A percentile compares a stretch with the other conserved stretches of the same genome.
Evolutionary conservation across 2,888 invertebrate genomes (phyloP).

Genomic region (Diachrysia chrysitis): DNA sequence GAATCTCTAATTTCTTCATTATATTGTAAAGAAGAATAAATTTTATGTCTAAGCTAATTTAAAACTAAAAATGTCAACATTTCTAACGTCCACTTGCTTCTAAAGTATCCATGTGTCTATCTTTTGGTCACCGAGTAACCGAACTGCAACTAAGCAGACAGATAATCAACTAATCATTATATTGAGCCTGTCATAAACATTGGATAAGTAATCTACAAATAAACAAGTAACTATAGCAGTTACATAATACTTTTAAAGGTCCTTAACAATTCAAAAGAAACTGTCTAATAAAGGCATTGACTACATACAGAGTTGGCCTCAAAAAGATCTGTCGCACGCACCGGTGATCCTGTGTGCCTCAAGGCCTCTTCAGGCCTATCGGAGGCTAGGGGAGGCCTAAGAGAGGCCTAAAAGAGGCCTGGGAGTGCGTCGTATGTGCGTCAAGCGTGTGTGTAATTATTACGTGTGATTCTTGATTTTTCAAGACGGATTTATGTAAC

Average conservation of each 20-base stretch:
- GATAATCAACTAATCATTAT: neutral
- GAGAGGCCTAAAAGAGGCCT: slow-evolving; percentile 15
- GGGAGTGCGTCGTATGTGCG: slow-evolving; percentile 23
- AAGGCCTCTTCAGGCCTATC: slow-evolving; percentile 33
- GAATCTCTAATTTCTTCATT: too few species aligned
- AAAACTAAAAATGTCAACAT: too few species aligned
- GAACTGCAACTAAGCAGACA: too few species aligned
- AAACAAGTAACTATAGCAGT: neutral
- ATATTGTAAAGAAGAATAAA: too few species aligned
- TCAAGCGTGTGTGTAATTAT: slow-evolving; percentile 13
- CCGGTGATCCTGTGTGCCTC: slow-evolving; percentile 41
- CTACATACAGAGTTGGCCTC: slow-evolving; percentile 42
- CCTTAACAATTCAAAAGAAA: slow-evolving; percentile 42
- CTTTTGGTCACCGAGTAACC: too few species aligned
- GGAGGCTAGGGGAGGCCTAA: slow-evolving; percentile 33
- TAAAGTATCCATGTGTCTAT: too few species aligned
- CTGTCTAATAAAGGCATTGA: slow-evolving; percentile 41
- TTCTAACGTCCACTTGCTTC: too few species aligned
- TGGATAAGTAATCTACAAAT: too few species aligned
- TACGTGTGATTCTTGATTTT: slow-evolving; percentile 31
- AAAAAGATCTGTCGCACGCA: slow-evolving; percentile 55
- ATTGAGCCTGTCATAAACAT: too few species aligned
- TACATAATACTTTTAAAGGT: neutral
- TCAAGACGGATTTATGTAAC: slow-evolving; percentile 19
- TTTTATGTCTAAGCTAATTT: too few species aligned